A percentile compares a stretch with the other conserved stretches of the same genome.
These are phyloP conservation scores for Hyalella azteca DNA, from an alignment of 2,888 invertebrate species.

Conservation along the genomic window DNA sequence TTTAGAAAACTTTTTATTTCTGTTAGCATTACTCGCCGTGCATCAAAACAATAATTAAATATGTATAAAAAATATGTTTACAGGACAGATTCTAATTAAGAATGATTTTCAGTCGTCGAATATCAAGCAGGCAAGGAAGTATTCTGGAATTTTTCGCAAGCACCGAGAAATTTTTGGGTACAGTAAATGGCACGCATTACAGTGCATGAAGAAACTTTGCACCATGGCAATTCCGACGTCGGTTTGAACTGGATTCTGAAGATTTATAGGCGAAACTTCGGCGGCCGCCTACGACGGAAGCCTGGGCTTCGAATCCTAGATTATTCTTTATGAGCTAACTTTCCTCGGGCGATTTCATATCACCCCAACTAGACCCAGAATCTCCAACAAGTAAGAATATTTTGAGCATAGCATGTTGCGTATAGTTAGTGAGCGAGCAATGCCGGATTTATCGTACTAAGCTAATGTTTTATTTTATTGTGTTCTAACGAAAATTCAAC, in stretches of 20 bases:
- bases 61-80: too few species aligned
- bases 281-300: conserved; percentile 9
- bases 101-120: too few species aligned
- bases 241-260: conserved; percentile 15
- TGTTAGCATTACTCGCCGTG: too few species aligned
- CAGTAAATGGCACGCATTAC: conserved; percentile 15
- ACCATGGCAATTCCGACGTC: conserved; percentile 18
- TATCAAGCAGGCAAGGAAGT: too few species aligned
- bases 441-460: too few species aligned
- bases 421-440: too few species aligned
- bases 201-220: conserved; percentile 24
- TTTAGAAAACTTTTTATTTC: too few species aligned
- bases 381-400: not conserved
- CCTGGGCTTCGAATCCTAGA: conserved; percentile 20
- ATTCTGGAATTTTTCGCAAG: not conserved
- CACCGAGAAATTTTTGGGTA: conserved; percentile 2
- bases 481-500: too few species aligned
- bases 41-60: too few species aligned
- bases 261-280: conserved; percentile 18
- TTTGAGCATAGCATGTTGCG: too few species aligned
- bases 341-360: conserved; percentile 23
- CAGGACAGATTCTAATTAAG: too few species aligned
- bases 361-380: not conserved
- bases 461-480: too few species aligned
- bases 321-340: conserved; percentile 32